These are phyloP conservation scores for Eretmochelys imbricata DNA, from an alignment of 2,113 vertebrate species.

Conservation along the genomic window DNA sequence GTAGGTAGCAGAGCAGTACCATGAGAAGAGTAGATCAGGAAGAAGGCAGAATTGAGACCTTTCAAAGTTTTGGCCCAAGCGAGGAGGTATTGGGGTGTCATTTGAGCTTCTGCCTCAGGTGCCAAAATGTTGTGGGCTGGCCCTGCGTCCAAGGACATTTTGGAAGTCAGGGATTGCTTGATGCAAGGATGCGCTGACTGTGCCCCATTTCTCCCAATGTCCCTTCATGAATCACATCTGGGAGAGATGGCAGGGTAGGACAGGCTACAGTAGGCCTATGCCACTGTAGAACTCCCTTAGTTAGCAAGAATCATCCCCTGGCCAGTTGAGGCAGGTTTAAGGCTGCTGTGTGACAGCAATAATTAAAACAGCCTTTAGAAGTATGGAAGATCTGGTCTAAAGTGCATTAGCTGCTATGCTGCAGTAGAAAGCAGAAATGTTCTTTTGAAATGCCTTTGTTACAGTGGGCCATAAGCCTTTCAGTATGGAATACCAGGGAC, in stretches of 20 bases:
- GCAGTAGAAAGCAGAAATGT: neutral
- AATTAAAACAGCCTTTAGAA: neutral
- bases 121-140: too few relatives aligned
- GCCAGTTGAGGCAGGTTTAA: neutral
- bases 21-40: too few relatives aligned
- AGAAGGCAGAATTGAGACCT: too few relatives aligned
- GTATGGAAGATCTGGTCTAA: neutral
- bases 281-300: neutral
- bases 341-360: neutral
- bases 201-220: neutral
- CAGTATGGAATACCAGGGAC: neutral
- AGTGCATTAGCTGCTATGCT: neutral
- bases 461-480: neutral
- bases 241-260: neutral
- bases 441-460: neutral
- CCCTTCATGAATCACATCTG: neutral
- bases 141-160: neutral
- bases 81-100: too few relatives aligned
- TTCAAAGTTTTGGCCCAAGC: too few relatives aligned
- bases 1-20: too few relatives aligned
- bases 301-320: neutral
- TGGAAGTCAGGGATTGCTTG: neutral
- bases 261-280: slow-evolving; percentile 14
- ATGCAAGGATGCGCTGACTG: neutral
- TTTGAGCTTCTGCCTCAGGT: too few relatives aligned